Conservation (phyloP, 2,113 vertebrate species). For the Eidolon helvum region DNA sequence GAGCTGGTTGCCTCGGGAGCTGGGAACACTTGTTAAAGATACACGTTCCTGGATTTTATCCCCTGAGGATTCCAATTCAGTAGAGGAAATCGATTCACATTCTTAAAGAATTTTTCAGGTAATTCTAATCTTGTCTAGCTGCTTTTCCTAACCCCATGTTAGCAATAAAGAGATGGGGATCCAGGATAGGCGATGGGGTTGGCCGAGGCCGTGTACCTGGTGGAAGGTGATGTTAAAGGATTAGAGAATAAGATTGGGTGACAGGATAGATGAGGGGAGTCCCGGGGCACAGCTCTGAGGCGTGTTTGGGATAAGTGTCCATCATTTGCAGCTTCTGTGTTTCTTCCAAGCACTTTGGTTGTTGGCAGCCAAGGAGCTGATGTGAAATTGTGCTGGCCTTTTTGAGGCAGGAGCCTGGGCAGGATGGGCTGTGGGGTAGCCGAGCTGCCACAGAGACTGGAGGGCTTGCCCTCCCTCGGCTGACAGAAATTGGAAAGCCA, state of each 20-base stretch:
- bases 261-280: neutral
- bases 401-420: neutral
- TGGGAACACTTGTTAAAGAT: neutral
- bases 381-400: neutral
- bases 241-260: neutral
- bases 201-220: rapidly evolving
- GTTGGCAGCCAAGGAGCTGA: neutral
- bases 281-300: neutral
- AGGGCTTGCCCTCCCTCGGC: neutral
- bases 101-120: neutral
- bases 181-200: neutral
- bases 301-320: neutral
- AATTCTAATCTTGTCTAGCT: neutral
- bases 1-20: neutral
- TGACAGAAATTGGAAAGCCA: neutral
- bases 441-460: neutral
- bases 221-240: neutral
- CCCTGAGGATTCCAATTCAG: neutral
- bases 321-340: neutral
- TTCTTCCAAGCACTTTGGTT: neutral
- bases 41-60: neutral
- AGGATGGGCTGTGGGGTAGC: neutral
- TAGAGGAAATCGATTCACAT: neutral
- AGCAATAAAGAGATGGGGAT: neutral
- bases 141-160: neutral